Conservation (phyloP, 2,888 invertebrate species). For the Dryadula phaetusa region DNA sequence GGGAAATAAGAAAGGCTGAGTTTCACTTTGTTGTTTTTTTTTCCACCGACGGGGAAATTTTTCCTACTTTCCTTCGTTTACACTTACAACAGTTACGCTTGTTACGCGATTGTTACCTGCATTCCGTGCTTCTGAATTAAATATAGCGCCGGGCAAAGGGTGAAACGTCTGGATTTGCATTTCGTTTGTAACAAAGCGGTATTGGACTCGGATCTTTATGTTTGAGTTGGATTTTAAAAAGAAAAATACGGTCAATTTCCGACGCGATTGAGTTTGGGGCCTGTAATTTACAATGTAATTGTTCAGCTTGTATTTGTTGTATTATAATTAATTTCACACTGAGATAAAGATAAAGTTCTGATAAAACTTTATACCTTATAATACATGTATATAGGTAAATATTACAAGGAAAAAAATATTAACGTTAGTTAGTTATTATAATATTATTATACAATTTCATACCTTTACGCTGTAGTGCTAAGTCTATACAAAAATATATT, state of each 20-base stretch:
- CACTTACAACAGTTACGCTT: constrained; percentile 81
- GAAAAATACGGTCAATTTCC: constrained; percentile 45
- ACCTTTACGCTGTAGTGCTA: too few relatives aligned
- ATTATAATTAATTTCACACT: not conserved
- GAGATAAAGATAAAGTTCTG: too few relatives aligned
- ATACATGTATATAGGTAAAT: not conserved
- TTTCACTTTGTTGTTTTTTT: constrained; percentile 81
- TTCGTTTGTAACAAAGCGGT: constrained; percentile 71
- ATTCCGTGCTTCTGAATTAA: constrained; percentile 75
- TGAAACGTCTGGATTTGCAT: constrained; percentile 80
- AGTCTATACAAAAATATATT: too few relatives aligned
- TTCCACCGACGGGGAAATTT: constrained; percentile 64
- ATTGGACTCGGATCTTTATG: constrained; percentile 63
- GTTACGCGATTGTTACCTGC: constrained; percentile 77
- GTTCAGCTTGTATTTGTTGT: not conserved
- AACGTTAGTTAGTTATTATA: too few relatives aligned
- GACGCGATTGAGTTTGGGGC: not conserved
- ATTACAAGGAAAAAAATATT: too few relatives aligned
- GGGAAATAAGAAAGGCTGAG: constrained; percentile 83
- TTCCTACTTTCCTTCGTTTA: constrained; percentile 80
- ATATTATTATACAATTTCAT: too few relatives aligned
- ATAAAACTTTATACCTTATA: not conserved
- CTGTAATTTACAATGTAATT: constrained; percentile 1
- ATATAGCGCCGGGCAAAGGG: constrained; percentile 77
- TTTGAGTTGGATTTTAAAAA: constrained; percentile 57